Conservation (phyloP, 92 coral and sea anemone species). For the Parazoanthus swiftii region DNA sequence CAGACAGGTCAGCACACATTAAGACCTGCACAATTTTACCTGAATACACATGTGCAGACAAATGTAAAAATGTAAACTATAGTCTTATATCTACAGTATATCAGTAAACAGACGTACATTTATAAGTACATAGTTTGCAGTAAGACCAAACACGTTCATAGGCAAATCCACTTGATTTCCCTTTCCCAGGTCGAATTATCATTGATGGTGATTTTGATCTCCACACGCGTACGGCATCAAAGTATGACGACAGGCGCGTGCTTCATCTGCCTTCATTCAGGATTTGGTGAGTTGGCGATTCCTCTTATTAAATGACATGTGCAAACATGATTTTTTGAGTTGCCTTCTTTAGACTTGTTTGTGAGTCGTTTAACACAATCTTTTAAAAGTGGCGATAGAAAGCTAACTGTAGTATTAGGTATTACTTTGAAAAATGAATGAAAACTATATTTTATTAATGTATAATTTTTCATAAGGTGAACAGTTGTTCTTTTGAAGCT, state of each 20-base stretch:
- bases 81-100: neutral
- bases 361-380: too few relatives aligned
- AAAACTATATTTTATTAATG: too few relatives aligned
- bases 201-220: slow-evolving; percentile 92
- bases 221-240: slow-evolving; percentile 96
- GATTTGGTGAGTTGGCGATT: slow-evolving; percentile 67
- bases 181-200: slow-evolving; percentile 71
- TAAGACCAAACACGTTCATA: neutral
- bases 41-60: neutral
- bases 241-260: slow-evolving; percentile 98
- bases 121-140: neutral
- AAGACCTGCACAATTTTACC: neutral
- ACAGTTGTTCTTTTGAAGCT: too few relatives aligned
- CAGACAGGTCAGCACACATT: neutral
- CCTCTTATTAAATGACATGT: too few relatives aligned
- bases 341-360: too few relatives aligned
- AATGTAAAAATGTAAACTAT: too few relatives aligned
- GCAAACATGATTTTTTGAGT: neutral
- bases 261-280: slow-evolving; percentile 88
- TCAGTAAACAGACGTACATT: neutral
- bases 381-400: too few relatives aligned
- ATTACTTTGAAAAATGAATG: too few relatives aligned
- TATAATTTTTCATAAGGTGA: too few relatives aligned
- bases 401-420: too few relatives aligned
- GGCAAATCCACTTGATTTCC: neutral